Percentiles rank a stretch among this genome's conserved stretches.
phyloP scores from a whole-genome alignment of 1,140 invertebrate species.

The Drosophila simulans region DNA sequence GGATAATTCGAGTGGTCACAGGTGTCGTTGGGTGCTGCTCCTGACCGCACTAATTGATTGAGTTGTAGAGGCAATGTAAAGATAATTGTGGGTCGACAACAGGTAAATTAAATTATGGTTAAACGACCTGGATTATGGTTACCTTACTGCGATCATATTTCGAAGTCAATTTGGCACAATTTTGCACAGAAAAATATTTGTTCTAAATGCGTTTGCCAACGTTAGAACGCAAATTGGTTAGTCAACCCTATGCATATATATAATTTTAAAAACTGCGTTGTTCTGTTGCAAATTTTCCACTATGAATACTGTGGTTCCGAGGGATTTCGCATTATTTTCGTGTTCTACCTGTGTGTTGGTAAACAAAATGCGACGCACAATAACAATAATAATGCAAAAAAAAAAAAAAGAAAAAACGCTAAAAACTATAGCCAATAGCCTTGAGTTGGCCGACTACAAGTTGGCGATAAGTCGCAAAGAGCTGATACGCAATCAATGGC shows the following conservation, averaged over 20 bases:
- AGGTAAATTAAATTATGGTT: slow-evolving; percentile 1
- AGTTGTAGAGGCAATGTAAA: slow-evolving; percentile 20
- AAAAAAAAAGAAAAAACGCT: slow-evolving; percentile 18
- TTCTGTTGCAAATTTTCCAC: slow-evolving; percentile 47
- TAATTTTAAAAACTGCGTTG: slow-evolving; percentile 20
- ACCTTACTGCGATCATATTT: no score
- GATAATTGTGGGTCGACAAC: slow-evolving; percentile 17
- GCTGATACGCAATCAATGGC: slow-evolving; percentile 66
- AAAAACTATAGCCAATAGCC: slow-evolving; percentile 55
- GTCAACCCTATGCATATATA: not conserved
- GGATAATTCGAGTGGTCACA: slow-evolving; percentile 37
- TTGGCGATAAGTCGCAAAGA: slow-evolving; percentile 58
- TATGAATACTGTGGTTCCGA: slow-evolving; percentile 21
- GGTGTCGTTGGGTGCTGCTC: slow-evolving; percentile 30
- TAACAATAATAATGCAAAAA: slow-evolving; percentile 32
- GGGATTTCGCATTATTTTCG: slow-evolving; percentile 13
- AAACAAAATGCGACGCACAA: slow-evolving; percentile 66
- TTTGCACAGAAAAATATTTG: not conserved
- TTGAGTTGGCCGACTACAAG: slow-evolving; percentile 53
- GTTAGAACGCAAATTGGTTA: slow-evolving; percentile 58
- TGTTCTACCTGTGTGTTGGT: slow-evolving; percentile 32
- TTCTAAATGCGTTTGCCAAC: not conserved
- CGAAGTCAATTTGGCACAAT: no score
- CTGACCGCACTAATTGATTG: slow-evolving; percentile 29
- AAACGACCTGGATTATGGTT: no score